Evolutionary conservation across 2,888 invertebrate species (phyloP), one percentile per base, ranked within the genome.

Genomic region (Agelastica alni): DNA sequence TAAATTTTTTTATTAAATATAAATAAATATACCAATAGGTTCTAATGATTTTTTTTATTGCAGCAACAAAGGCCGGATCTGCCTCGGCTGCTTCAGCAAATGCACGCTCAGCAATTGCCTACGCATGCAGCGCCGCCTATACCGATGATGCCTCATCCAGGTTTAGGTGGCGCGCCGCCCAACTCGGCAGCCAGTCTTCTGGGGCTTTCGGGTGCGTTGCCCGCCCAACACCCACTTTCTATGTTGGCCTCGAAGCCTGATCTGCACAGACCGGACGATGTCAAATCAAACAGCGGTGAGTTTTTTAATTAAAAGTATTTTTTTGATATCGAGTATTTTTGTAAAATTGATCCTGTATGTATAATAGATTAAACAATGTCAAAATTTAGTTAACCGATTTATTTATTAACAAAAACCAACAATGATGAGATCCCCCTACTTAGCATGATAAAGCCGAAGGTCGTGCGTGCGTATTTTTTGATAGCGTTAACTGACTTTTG

Each of bases 71-170:
- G 91, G 78, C 89, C 90, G 53, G 91, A 91, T 76, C 79, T 91
- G 67, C 91, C 91, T 22, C 83, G 91, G 76, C 77, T 89, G 60
- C 81, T 93, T 77, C 94, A 94, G 79, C 94, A 94, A 79, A 93
- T 94, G 91, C 94, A 94, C 76, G 93, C 92, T 26, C 93, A 93
- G 69, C 93, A 92, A 78, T 88, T 91, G 63, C 81, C 81, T 12
- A 82, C 86, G 53, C 87, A 87, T 56, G 85, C 86, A 37, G 88
- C 89, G 45, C 87, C 88, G 32, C 87, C 88, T n/a, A 78, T 84
- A 58, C 85, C 85, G 39, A 85, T 90, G 79, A 84, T 85, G 77
- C 85, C 85, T 32, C 86, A 86, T 76, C 85, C 86, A 2, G 83
- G 84, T 14, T 72, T 83, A 41, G 81, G 79, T 3, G 82, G 81